Evolutionary conservation across 2,113 vertebrate genomes (phyloP).

Genomic region (Callipepla squamata): DNA sequence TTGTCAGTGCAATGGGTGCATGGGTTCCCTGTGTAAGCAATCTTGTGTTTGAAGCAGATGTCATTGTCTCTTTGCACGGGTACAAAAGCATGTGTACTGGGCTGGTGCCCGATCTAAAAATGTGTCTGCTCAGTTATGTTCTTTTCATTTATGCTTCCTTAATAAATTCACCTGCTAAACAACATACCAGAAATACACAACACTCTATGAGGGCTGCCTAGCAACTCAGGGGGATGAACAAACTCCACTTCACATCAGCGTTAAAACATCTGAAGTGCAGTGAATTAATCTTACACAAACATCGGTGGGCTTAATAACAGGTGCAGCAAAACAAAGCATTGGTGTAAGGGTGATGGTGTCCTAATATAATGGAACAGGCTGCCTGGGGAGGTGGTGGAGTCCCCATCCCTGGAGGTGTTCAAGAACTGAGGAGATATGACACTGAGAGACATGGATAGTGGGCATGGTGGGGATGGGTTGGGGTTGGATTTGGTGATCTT

Average conservation of each 20-base stretch:
- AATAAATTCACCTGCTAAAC: not conserved
- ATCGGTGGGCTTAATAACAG: not conserved
- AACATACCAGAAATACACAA: not conserved
- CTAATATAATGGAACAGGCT: not conserved
- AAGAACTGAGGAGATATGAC: no score
- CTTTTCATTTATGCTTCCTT: not conserved
- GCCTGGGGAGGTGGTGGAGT: no score
- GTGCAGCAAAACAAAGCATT: not conserved
- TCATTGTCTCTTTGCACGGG: not conserved
- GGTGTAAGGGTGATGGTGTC: accelerated
- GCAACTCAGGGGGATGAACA: constrained; percentile 45
- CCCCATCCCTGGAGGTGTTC: no score
- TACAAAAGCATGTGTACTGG: not conserved
- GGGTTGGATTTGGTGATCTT: no score
- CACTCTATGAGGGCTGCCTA: constrained; percentile 42
- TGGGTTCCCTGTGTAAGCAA: not conserved
- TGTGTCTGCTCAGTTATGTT: not conserved
- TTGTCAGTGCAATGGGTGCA: not conserved
- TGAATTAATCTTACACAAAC: not conserved
- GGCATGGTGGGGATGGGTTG: no score
- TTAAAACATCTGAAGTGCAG: constrained; percentile 40
- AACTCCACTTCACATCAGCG: constrained; percentile 12
- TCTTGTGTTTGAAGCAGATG: accelerated
- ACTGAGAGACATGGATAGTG: no score
- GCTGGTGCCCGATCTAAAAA: not conserved